phyloP scores from a whole-genome alignment of 2,888 invertebrate genomes.

The Metacarcinus magister region DNA sequence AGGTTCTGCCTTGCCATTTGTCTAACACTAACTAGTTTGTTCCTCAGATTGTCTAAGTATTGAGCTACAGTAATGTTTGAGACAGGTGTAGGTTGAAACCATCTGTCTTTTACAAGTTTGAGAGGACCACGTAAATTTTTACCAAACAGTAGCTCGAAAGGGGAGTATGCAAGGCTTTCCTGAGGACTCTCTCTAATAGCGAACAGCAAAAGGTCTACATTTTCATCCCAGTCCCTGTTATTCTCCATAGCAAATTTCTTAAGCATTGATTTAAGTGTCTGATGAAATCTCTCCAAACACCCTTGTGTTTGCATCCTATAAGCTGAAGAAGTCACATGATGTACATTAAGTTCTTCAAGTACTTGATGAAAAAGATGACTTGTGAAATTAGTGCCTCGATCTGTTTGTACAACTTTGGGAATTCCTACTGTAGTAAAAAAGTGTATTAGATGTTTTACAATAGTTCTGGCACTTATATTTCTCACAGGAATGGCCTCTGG shows the following conservation, averaged over 20 bases:
- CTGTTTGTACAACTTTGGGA: slow-evolving; percentile 9
- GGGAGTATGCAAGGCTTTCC: not conserved
- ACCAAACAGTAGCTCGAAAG: slow-evolving; percentile 47
- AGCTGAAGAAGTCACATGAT: not conserved
- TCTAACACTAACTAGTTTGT: not conserved
- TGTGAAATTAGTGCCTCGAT: slow-evolving; percentile 49
- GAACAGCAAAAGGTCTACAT: not conserved
- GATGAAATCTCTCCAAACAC: slow-evolving; percentile 27
- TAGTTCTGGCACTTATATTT: not conserved
- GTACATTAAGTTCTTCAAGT: not conserved
- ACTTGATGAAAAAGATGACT: slow-evolving; percentile 34
- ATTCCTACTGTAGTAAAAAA: slow-evolving; percentile 33
- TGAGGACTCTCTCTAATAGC: slow-evolving; percentile 54
- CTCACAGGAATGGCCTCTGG: slow-evolving; percentile 42
- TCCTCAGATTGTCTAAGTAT: not conserved
- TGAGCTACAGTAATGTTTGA: not conserved
- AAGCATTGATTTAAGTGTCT: slow-evolving; percentile 44
- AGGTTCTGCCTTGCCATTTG: not conserved
- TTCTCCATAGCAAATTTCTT: slow-evolving; percentile 5
- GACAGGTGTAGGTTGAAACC: not conserved
- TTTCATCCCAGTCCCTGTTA: not conserved
- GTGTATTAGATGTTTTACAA: not conserved
- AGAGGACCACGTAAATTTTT: not conserved
- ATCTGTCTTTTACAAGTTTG: not conserved
- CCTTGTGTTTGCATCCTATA: slow-evolving; percentile 11